Evolutionary conservation across 2,113 vertebrate genomes (phyloP), one percentile per base, ranked within the genome.

Genomic region (Oriolus oriolus): DNA sequence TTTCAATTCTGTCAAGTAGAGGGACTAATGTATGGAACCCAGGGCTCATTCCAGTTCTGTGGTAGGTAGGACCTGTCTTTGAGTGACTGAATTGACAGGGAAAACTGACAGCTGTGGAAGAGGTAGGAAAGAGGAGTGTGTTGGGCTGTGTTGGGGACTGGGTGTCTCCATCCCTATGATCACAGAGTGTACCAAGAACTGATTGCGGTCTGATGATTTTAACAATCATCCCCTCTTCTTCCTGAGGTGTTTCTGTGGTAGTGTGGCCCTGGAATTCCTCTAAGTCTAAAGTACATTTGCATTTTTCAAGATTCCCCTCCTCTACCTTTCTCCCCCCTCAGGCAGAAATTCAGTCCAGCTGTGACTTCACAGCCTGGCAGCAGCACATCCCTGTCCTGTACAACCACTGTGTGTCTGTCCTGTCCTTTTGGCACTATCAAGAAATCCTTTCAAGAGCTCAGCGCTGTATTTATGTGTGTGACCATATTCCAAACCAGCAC

Each of bases 251-350:
- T 83, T 79, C 20, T 41, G 35, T 65, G 21, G 16, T n/a, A 22
- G 13, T 19, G 5, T 71, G 15, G 30, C 57, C 33, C 31, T 59
- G 24, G 27, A n/a, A 8, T 41, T 82, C 17, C 47, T 92, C 26
- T 52, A 86, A 50, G n/a, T 52, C 50, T 70, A 3, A 26, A 23
- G 26, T 42, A 33, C 3, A 15, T 53, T 20, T 64, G 3, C 11
- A 33, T 53, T 94, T 92, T 39, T 39, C 39, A 66, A 53, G 31
- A 84, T 30, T 10, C 6, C 24, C 2, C 4, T 42, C 3, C 45
- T 9, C 9, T 20, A 7, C 0, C 0, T 42, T 31, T 37, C 16
- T 26, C 8, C 39, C 4, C 14, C 2, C 4, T 44, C 8, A 54
- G 56, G 9, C 57, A 75, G 41, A 59, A 75, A 42, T 89, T 53